Conservation (phyloP, 2,888 invertebrate genomes). For the Autographa gamma region DNA sequence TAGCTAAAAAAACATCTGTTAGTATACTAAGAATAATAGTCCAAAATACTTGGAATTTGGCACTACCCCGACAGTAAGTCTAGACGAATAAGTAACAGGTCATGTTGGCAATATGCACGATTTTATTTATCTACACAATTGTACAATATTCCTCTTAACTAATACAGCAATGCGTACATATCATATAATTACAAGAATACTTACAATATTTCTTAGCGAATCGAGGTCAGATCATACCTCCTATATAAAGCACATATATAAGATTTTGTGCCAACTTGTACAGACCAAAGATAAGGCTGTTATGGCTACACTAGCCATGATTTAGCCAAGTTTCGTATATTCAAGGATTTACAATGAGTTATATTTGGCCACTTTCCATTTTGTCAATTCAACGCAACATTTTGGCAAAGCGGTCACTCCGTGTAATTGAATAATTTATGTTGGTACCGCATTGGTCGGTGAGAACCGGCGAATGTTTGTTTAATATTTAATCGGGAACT, state of each 20-base stretch:
- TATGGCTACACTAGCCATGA: conserved; percentile 48
- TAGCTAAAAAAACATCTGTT: no score
- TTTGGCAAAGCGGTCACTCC: conserved; percentile 41
- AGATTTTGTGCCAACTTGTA: conserved; percentile 56
- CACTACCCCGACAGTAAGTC: background rate
- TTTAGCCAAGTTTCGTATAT: conserved; percentile 55
- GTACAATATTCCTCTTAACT: conserved; percentile 3
- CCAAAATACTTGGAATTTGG: no score
- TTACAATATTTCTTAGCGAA: conserved; percentile 30
- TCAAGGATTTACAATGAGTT: conserved; percentile 55
- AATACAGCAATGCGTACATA: conserved; percentile 41
- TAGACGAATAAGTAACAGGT: background rate
- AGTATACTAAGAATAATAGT: no score
- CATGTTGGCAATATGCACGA: background rate
- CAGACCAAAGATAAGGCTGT: conserved; percentile 46
- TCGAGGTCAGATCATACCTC: conserved; percentile 40
- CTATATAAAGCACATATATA: conserved; percentile 31
- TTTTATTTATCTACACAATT: background rate
- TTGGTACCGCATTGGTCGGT: conserved; percentile 28
- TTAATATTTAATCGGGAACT: conserved; percentile 2
- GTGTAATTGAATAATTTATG: conserved; percentile 49
- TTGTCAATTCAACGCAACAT: conserved; percentile 39
- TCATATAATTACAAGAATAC: conserved; percentile 31
- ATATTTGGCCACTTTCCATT: conserved; percentile 73
- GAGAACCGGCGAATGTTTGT: conserved; percentile 8